Evolutionary conservation across 1,140 invertebrate species (phyloP).

Genomic region (Choristoneura fumiferana): DNA sequence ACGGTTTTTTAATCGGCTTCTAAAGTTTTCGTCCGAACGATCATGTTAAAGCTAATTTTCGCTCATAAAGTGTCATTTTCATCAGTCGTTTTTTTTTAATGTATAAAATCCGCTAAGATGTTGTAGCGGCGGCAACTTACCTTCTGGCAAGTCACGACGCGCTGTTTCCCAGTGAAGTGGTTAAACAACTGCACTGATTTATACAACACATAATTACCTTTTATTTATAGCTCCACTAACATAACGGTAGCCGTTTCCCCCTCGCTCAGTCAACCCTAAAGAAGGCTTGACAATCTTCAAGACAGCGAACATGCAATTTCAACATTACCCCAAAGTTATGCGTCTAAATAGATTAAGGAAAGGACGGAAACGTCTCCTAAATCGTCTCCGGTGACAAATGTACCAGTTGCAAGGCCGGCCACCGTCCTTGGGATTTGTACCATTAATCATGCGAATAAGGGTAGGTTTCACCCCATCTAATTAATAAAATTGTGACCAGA

Average conservation of each 20-base stretch:
- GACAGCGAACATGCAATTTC: slow-evolving; percentile 12
- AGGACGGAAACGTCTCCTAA: background rate
- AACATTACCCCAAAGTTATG: slow-evolving; percentile 5
- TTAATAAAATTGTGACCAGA: slow-evolving; percentile 34
- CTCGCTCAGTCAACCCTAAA: slow-evolving; percentile 1
- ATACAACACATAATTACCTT: no score
- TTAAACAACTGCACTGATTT: no score
- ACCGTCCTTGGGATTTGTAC: background rate
- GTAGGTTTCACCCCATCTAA: slow-evolving; percentile 29
- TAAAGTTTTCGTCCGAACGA: no score
- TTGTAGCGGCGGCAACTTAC: no score
- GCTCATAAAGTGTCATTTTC: no score
- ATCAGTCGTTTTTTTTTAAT: no score
- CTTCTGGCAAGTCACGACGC: no score
- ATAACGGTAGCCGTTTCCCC: background rate
- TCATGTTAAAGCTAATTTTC: no score
- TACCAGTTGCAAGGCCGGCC: background rate
- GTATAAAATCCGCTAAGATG: no score
- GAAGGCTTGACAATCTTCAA: slow-evolving; percentile 12
- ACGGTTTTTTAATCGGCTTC: no score
- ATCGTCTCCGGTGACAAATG: slow-evolving; percentile 21
- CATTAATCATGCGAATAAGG: slow-evolving; percentile 46
- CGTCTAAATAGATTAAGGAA: background rate
- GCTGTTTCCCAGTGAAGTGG: no score
- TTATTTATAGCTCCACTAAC: no score